Conservation (phyloP, 1,140 invertebrate species). For the Tigriopus japonicus region DNA sequence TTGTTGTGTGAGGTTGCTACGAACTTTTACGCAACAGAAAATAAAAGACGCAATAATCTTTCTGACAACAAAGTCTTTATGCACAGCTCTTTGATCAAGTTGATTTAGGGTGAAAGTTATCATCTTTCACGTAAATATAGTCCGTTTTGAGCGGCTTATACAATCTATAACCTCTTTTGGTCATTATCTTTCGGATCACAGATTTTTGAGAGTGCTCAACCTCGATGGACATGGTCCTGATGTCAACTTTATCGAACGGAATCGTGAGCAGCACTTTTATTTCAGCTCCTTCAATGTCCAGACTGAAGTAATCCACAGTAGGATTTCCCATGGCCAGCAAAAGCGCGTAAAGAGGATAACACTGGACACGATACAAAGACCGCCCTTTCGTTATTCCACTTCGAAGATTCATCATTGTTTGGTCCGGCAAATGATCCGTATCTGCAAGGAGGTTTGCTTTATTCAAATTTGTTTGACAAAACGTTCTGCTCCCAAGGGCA, state of each 20-base stretch:
- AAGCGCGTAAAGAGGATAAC: slow-evolving; percentile 60
- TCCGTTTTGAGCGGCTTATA: no score
- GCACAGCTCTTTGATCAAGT: no score
- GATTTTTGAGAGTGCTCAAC: slow-evolving; percentile 7
- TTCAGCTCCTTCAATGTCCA: slow-evolving; percentile 44
- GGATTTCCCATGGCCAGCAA: slow-evolving; percentile 50
- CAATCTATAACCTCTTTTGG: no score
- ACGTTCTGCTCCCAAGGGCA: no score
- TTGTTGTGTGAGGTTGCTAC: no score
- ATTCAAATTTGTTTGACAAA: background rate
- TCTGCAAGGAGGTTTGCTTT: background rate
- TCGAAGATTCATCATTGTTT: background rate
- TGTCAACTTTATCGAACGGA: slow-evolving; percentile 18
- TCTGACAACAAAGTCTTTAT: no score
- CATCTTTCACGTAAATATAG: no score
- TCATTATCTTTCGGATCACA: no score
- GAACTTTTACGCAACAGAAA: no score
- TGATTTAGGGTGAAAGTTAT: no score
- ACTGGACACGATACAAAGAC: slow-evolving; percentile 38
- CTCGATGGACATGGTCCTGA: slow-evolving; percentile 18
- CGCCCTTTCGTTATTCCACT: no score
- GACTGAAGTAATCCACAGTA: slow-evolving; percentile 45
- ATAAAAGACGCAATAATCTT: no score
- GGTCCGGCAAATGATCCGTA: background rate
- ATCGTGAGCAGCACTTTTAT: slow-evolving; percentile 23